Conservation (phyloP, 2,888 invertebrate genomes). For the Dryococelus australis region DNA sequence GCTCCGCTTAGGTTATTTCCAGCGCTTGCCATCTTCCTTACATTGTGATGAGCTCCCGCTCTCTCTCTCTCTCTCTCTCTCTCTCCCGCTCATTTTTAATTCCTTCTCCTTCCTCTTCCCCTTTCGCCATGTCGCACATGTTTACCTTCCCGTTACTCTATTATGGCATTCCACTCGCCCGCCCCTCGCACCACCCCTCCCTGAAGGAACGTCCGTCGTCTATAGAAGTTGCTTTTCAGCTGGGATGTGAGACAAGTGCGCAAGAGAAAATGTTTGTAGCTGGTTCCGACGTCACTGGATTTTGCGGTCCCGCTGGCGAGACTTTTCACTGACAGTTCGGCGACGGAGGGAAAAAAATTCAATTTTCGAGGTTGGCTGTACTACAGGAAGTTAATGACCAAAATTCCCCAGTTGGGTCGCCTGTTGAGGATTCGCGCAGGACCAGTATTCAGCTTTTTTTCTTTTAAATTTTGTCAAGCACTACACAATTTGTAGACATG, state of each 20-base stretch:
- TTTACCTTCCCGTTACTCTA: slow-evolving; percentile 2
- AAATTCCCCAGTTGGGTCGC: too few relatives aligned
- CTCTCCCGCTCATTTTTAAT: neutral
- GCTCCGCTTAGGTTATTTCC: neutral
- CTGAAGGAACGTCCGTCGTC: neutral
- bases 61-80: too few relatives aligned
- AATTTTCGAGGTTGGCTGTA: neutral
- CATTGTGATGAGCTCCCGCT: neutral
- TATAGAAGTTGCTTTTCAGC: neutral
- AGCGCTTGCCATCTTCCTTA: neutral
- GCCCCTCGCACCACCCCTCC: neutral
- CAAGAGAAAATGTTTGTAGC: too few relatives aligned
- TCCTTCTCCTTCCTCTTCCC: neutral
- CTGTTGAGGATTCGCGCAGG: too few relatives aligned
- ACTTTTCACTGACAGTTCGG: neutral
- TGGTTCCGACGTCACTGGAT: neutral
- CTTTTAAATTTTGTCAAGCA: too few relatives aligned
- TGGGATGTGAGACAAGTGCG: neutral
- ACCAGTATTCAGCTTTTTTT: too few relatives aligned
- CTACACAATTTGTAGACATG: too few relatives aligned
- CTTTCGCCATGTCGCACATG: neutral
- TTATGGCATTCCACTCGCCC: neutral
- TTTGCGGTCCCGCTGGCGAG: neutral
- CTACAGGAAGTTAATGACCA: too few relatives aligned
- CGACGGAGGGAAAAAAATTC: neutral